Percentiles rank a stretch among this genome's conserved stretches.
These are phyloP conservation scores for Nomada goodeniana DNA, from an alignment of 2,888 invertebrate species.

Conservation along the genomic window DNA sequence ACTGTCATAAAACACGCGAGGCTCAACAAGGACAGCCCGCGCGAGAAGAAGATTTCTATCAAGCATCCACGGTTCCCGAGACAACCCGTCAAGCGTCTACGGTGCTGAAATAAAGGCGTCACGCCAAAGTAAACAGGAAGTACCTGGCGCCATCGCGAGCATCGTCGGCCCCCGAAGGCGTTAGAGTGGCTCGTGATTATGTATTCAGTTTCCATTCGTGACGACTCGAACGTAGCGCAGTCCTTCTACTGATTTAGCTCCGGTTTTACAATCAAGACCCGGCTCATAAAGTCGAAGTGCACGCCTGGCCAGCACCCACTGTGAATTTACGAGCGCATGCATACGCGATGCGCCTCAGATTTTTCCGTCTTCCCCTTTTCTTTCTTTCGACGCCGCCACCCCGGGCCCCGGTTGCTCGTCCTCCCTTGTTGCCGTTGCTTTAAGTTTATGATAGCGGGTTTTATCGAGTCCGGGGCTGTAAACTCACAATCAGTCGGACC, in stretches of 20 bases:
- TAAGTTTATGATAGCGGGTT: constrained; percentile 54
- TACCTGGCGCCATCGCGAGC: constrained; percentile 1
- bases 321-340: constrained; percentile 56
- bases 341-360: constrained; percentile 52
- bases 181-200: constrained; percentile 41
- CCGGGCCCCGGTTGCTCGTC: not conserved
- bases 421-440: constrained; percentile 15
- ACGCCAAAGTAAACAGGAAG: constrained; percentile 11
- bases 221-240: constrained; percentile 41
- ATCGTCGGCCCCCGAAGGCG: not conserved
- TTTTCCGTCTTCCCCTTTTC: constrained; percentile 3
- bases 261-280: constrained; percentile 58
- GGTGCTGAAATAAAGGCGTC: too few relatives aligned
- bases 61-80: not conserved
- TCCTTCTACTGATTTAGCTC: constrained; percentile 53
- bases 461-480: constrained; percentile 52
- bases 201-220: constrained; percentile 61
- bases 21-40: not conserved
- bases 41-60: constrained; percentile 20
- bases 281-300: constrained; percentile 53
- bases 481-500: constrained; percentile 48
- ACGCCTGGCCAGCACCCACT: constrained; percentile 4
- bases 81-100: not conserved
- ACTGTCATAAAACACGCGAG: constrained; percentile 2
- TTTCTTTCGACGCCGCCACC: not conserved